Evolutionary conservation across 2,888 invertebrate genomes (phyloP).

Genomic region (Tachina lurida): DNA sequence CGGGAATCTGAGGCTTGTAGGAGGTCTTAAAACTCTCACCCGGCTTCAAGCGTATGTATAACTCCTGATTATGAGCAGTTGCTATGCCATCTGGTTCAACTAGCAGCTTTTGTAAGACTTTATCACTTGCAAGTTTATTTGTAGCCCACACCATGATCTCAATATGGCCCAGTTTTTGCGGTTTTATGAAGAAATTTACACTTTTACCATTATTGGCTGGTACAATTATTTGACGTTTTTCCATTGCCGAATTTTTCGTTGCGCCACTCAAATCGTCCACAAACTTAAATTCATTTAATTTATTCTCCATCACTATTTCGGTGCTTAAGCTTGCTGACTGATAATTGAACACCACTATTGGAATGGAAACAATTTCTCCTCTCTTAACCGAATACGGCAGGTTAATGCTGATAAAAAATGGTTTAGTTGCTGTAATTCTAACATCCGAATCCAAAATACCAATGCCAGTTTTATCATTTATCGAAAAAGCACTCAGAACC

Average conservation of each 20-base stretch:
- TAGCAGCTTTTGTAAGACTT: constrained; percentile 85
- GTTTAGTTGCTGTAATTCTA: constrained; percentile 88
- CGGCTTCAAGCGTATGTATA: neutral
- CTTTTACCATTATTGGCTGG: constrained; percentile 87
- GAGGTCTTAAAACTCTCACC: neutral
- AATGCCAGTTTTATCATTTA: constrained; percentile 89
- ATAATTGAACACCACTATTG: constrained; percentile 93
- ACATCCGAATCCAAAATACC: constrained; percentile 85
- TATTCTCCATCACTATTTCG: constrained; percentile 91
- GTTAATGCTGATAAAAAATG: constrained; percentile 89
- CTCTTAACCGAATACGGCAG: constrained; percentile 90
- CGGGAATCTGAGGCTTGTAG: constrained; percentile 84
- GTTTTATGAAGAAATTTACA: constrained; percentile 88
- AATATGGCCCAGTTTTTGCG: constrained; percentile 87
- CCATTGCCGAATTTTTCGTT: neutral
- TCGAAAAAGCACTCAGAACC: constrained; percentile 90
- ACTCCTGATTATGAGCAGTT: constrained; percentile 21
- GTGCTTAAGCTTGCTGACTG: constrained; percentile 88
- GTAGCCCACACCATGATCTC: constrained; percentile 88
- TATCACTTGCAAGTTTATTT: constrained; percentile 82
- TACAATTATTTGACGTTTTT: constrained; percentile 84
- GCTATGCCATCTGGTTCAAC: constrained; percentile 87
- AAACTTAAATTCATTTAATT: constrained; percentile 90
- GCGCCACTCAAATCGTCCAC: neutral
- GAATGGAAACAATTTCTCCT: constrained; percentile 92